Evolutionary conservation across 2,113 vertebrate species (phyloP).

Genomic region (Nerophis lumbriciformis): DNA sequence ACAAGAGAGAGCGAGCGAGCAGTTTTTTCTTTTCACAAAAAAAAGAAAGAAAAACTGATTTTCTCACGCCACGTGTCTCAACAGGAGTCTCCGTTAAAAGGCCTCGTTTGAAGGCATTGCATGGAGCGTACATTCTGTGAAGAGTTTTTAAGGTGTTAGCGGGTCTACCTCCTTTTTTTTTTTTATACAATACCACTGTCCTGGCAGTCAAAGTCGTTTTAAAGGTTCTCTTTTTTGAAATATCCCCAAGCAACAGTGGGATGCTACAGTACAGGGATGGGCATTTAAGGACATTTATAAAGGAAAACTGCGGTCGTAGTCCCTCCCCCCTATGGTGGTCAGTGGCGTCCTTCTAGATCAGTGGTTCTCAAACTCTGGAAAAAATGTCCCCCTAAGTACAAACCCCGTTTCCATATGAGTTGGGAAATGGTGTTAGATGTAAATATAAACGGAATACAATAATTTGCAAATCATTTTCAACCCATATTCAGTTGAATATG

Average conservation of each 20-base stretch:
- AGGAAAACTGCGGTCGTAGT: too few relatives aligned
- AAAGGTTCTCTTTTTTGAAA: constrained; percentile 10
- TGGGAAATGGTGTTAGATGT: too few relatives aligned
- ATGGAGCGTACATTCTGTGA: constrained; percentile 1
- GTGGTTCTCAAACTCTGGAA: too few relatives aligned
- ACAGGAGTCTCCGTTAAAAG: constrained; percentile 48
- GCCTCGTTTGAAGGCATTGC: constrained; percentile 64
- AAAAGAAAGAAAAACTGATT: constrained; percentile 25
- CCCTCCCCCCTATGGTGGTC: too few relatives aligned
- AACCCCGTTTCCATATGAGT: too few relatives aligned
- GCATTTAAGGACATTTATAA: too few relatives aligned
- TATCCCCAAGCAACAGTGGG: background rate
- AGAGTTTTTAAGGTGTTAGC: constrained; percentile 3
- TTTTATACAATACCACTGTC: constrained; percentile 21
- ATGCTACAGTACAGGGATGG: too few relatives aligned
- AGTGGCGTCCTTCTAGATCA: too few relatives aligned
- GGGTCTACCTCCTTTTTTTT: constrained; percentile 18
- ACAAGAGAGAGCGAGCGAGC: constrained; percentile 39
- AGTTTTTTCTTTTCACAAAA: constrained; percentile 37
- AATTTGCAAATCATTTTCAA: too few relatives aligned
- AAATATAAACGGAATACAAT: too few relatives aligned
- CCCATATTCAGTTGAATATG: too few relatives aligned
- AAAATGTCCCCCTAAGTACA: too few relatives aligned
- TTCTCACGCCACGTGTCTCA: constrained; percentile 47
- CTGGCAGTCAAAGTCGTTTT: constrained; percentile 41